These are phyloP conservation scores for Trachymyrmex cornetzi DNA, from an alignment of 1,140 invertebrate genomes.

Conservation along the genomic window DNA sequence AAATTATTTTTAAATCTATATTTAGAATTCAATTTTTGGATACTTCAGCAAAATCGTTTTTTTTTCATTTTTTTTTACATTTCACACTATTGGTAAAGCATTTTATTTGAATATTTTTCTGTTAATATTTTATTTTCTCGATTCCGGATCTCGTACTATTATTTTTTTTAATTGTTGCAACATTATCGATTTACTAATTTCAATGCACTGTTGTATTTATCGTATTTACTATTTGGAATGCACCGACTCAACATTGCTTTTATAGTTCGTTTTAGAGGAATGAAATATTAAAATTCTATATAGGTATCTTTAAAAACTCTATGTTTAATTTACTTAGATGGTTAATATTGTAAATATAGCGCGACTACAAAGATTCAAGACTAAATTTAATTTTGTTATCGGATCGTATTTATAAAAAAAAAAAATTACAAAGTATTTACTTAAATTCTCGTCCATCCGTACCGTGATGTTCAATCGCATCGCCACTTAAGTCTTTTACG, in stretches of 20 bases:
- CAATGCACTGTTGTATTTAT: neutral
- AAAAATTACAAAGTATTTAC: neutral
- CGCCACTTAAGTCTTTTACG: neutral
- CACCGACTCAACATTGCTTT: neutral
- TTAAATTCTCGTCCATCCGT: neutral
- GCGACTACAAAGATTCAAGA: neutral
- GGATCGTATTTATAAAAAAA: neutral
- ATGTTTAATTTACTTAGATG: neutral
- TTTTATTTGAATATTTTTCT: neutral
- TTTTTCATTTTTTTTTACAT: neutral
- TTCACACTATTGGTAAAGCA: neutral
- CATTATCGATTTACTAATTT: too few relatives aligned
- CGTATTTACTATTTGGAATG: neutral
- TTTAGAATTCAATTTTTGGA: too few relatives aligned
- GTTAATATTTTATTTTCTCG: neutral
- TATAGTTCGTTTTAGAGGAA: neutral
- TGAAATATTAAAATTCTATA: neutral
- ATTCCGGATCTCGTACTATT: neutral
- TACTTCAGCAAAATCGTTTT: too few relatives aligned
- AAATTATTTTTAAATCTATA: too few relatives aligned
- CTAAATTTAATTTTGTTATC: neutral
- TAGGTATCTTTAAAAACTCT: neutral
- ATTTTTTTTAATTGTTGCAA: neutral
- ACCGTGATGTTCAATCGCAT: neutral
- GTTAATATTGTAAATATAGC: constrained; percentile 3